Base-by-base conservation (phyloP, 2,797 vertebrate species). In the Scolopax bukidnonensis region DNA sequence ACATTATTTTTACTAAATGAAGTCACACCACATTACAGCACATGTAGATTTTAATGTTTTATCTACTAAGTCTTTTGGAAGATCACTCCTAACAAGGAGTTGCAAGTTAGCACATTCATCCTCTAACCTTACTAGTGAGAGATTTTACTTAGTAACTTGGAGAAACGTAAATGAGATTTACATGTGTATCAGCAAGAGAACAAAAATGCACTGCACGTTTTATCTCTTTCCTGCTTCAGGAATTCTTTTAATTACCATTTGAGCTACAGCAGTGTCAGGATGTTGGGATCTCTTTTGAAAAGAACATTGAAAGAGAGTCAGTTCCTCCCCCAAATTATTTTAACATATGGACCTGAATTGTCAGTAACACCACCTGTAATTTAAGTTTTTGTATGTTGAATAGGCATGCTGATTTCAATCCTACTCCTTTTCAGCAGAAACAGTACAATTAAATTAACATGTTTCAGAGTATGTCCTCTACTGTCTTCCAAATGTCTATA, bases 321-420 rank as follows among this genome's bases (percentile, higher is more conserved):
- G 94, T 73, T 88, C 96, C 94, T 97, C 92, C 95, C 77, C 67
- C 80, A 86, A 21, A 95, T 91, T 96, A 89, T 90, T 96, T 92
- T 67, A 94, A 93, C 28, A 0, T 73, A 90, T 82, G 48, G 90
- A 84, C 84, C 47, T 61, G 51, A 96, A 94, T 89, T 84, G 13
- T 67, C 90, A 84, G 0, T 73, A 94, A 38, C 86, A 84, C 51
- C 93, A 96, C 90, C 93, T 93, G 75, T 93, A 96, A 95, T 97
- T 97, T 96, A 82, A 67, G 63, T 94, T 93, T 71, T 73, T 82
- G 5, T 53, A 67, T 76, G 47, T 56, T 94, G 84, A 97, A 90
- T 74, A 96, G 93, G 51, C 48, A 89, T 1, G 4, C 41, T 50
- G 74, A 94, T 94, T 96, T 89, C 84, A 94, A 82, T 38, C 70